Evolutionary conservation across 2,888 invertebrate species (phyloP).

Genomic region (Drosophila merina): DNA sequence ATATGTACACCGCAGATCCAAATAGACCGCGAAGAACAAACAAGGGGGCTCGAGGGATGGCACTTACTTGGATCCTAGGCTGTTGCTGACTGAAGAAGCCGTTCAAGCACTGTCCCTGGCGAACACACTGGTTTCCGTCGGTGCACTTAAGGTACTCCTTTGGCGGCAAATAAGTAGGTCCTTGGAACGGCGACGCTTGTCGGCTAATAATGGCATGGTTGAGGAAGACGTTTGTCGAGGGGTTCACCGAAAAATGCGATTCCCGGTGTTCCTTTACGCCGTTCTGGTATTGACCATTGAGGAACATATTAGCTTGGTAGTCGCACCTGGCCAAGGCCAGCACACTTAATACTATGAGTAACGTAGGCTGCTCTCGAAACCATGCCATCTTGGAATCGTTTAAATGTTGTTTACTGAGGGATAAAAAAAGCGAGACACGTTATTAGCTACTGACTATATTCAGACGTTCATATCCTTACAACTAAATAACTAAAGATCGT

Average conservation of each 20-base stretch:
- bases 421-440: not conserved
- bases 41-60: not conserved
- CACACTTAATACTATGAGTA: slow-evolving; percentile 62
- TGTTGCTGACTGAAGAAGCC: slow-evolving; percentile 37
- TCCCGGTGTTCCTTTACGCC: slow-evolving; percentile 70
- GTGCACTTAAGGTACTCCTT: slow-evolving; percentile 76
- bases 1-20: not conserved
- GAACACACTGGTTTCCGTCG: slow-evolving; percentile 81
- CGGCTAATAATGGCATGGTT: slow-evolving; percentile 82
- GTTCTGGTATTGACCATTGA: slow-evolving; percentile 81
- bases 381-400: slow-evolving; percentile 52
- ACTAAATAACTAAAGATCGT: too few species aligned
- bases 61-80: slow-evolving; percentile 80
- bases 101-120: slow-evolving; percentile 74
- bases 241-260: slow-evolving; percentile 67
- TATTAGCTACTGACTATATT: slow-evolving; percentile 42
- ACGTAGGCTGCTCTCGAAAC: slow-evolving; percentile 60
- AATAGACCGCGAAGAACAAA: not conserved
- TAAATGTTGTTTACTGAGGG: slow-evolving; percentile 2
- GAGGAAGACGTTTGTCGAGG: slow-evolving; percentile 77
- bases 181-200: slow-evolving; percentile 80
- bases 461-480: too few species aligned
- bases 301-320: slow-evolving; percentile 80
- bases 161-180: slow-evolving; percentile 80
- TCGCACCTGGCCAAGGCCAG: slow-evolving; percentile 50